Percentiles rank a stretch among this genome's conserved stretches.
Evolutionary conservation across 1,140 invertebrate genomes (phyloP).

Genomic region (Gonioctena quinquepunctata): DNA sequence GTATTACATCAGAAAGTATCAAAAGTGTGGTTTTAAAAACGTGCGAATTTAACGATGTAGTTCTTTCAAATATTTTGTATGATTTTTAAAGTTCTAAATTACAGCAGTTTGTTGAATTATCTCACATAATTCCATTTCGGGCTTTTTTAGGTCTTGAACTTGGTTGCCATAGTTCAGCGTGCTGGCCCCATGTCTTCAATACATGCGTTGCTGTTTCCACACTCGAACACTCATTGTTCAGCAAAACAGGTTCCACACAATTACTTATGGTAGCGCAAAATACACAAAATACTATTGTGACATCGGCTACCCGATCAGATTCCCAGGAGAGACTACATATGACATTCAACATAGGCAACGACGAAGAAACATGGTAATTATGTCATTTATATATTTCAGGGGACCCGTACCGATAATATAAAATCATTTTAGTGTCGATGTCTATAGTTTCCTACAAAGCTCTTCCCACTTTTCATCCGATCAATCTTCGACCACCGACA

Average conservation of each 20-base stretch:
- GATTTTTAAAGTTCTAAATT: no score
- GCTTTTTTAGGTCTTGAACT: slow-evolving; percentile 75
- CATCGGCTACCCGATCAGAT: slow-evolving; percentile 48
- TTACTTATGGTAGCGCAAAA: slow-evolving; percentile 59
- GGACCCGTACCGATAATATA: not conserved
- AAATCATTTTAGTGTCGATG: slow-evolving; percentile 69
- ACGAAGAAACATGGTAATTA: slow-evolving; percentile 54
- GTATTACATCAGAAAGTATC: no score
- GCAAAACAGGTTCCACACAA: slow-evolving; percentile 62
- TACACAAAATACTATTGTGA: slow-evolving; percentile 52
- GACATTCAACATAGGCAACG: slow-evolving; percentile 58
- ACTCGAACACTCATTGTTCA: slow-evolving; percentile 85
- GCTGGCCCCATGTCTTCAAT: slow-evolving; percentile 92
- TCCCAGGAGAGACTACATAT: slow-evolving; percentile 57
- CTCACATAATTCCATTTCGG: no score
- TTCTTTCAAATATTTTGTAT: no score
- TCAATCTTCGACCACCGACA: slow-evolving; percentile 30
- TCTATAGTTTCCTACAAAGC: slow-evolving; percentile 80
- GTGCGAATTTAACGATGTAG: no score
- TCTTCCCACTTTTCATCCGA: slow-evolving; percentile 52
- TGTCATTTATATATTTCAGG: not conserved
- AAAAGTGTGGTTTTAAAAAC: no score
- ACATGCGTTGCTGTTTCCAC: slow-evolving; percentile 89
- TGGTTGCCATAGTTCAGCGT: slow-evolving; percentile 86
- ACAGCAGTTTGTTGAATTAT: no score